Base-by-base conservation (phyloP, 2,888 invertebrate genomes). In the Cataglyphis albicans region DNA sequence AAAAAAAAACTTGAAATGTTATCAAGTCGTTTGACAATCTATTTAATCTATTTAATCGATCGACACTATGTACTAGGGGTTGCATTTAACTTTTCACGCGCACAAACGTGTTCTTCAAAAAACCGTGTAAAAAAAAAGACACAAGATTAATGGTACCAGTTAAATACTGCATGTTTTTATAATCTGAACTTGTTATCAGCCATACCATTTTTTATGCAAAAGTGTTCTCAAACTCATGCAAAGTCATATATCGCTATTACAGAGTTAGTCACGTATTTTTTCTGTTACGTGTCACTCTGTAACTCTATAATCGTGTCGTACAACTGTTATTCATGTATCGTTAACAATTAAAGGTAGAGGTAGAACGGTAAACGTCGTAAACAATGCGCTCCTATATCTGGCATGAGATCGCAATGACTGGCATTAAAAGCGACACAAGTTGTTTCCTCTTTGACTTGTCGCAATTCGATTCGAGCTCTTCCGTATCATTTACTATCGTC, bases 321-420 rank as follows among this genome's bases (percentile, higher is more conserved):
- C 29, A 55, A 76, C 35, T n/a, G 25, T 55, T 38, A 55, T 38
- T 76, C 67, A 29, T 76, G 35, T 18, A 64, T 63, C 44, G 32
- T 76, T 67, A 29, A 57, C 38, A 76, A 57, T 76, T 76, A 55
- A 67, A 38, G 29, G 12, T 29, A 41, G n/a, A 61, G 55, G 41
- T 29, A 18, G 15, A 67, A 41, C 65, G 55, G 29, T 83, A 41
- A 64, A 73, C 25, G 25, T 41, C 61, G 44, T 74, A 74, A 74
- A 74, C 76, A 75, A 81, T 29, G 41, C n/a, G 38, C 35, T 32
- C 15, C 9, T 61, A n/a, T 52, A 76, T 81, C 75, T 76, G 32
- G 29, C 52, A 75, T 63, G 52, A 75, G 35, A 76, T 68, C 55
- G 10, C 15, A 29, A 10, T 41, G 55, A 0, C 38, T 55, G 38